phyloP scores from a whole-genome alignment of 2,888 invertebrate species.

The Hypomecis punctinalis region DNA sequence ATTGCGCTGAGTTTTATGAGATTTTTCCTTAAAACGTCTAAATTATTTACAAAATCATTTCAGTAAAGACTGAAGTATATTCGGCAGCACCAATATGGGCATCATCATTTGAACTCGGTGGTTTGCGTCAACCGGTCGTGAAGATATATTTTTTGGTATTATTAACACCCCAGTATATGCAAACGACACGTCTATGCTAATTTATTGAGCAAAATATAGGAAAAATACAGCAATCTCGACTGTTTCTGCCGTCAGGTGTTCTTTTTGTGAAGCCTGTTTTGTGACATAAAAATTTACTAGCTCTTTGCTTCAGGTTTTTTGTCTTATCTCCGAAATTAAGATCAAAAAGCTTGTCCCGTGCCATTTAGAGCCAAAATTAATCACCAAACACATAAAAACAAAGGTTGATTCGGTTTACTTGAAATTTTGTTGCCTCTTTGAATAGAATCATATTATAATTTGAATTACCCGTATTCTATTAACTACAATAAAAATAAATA shows the following conservation, averaged over 20 bases:
- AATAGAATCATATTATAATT: too few species aligned
- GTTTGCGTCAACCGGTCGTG: constrained; percentile 24
- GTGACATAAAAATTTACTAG: constrained; percentile 2
- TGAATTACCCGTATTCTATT: too few species aligned
- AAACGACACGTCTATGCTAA: constrained; percentile 49
- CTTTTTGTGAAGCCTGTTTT: constrained; percentile 20
- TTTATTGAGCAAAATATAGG: constrained; percentile 42
- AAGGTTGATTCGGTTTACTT: too few species aligned
- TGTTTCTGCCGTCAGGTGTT: constrained; percentile 25
- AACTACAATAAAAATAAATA: too few species aligned
- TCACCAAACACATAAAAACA: too few species aligned
- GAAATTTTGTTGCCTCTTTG: too few species aligned
- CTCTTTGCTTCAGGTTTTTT: not conserved
- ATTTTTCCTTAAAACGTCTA: not conserved
- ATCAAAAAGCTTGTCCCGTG: too few species aligned
- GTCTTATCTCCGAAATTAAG: too few species aligned
- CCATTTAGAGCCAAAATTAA: too few species aligned
- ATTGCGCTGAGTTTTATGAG: not conserved
- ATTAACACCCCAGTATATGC: constrained; percentile 36
- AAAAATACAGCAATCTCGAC: constrained; percentile 41
- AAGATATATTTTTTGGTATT: constrained; percentile 28
- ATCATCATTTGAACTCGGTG: constrained; percentile 2
- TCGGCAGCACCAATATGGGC: constrained; percentile 10
- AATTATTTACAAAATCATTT: not conserved
- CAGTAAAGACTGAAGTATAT: not conserved